Percentiles rank a stretch among this genome's conserved stretches.
phyloP scores from a whole-genome alignment of 2,888 invertebrate species.

The Euplexia lucipara region DNA sequence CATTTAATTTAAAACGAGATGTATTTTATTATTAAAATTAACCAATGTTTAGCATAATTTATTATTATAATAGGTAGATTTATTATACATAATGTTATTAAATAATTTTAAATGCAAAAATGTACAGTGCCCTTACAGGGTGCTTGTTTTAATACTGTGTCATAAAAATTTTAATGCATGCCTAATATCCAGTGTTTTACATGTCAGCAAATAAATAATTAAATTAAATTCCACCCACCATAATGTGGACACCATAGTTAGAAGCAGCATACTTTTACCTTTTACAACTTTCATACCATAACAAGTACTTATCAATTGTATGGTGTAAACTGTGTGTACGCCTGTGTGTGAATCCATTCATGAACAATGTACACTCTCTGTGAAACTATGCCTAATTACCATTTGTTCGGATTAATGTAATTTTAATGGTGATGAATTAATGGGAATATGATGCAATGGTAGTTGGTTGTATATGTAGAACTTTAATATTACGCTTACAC shows the following conservation, averaged over 20 bases:
- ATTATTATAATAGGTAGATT: too few species aligned
- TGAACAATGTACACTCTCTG: constrained; percentile 65
- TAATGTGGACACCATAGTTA: neutral
- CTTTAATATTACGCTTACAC: too few species aligned
- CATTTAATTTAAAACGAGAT: too few species aligned
- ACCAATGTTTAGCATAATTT: too few species aligned
- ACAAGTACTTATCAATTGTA: constrained; percentile 32
- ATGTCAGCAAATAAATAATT: too few species aligned
- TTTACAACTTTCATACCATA: constrained; percentile 59
- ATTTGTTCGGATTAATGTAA: constrained; percentile 47
- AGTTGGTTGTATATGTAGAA: neutral
- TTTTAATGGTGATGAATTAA: constrained; percentile 34
- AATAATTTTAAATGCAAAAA: too few species aligned
- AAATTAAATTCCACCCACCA: neutral
- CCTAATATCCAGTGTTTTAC: too few species aligned
- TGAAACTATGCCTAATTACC: constrained; percentile 61
- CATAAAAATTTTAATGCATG: too few species aligned
- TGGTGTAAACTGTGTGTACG: constrained; percentile 59
- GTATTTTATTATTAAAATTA: too few species aligned
- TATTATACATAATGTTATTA: too few species aligned
- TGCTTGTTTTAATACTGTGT: too few species aligned
- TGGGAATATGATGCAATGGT: constrained; percentile 33
- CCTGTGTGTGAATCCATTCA: constrained; percentile 67
- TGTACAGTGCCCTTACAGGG: too few species aligned
- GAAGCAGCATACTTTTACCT: constrained; percentile 50